A percentile compares a stretch with the other conserved stretches of the same genome.
phyloP scores from a whole-genome alignment of 2,113 vertebrate genomes.

The Parus major region DNA sequence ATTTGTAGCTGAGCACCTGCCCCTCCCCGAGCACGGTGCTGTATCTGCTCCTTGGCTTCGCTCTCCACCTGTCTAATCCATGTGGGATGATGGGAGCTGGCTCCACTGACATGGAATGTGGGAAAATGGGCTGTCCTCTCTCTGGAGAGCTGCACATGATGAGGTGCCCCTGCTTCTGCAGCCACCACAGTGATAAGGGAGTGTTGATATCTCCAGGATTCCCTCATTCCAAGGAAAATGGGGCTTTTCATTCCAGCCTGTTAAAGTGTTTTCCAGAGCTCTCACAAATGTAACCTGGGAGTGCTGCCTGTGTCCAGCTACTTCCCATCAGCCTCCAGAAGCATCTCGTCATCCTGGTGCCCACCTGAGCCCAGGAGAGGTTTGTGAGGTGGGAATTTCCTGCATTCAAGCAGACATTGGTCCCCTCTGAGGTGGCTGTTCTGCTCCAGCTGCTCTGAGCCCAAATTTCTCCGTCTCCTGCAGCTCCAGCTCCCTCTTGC shows the following conservation, averaged over 20 bases:
- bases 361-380: fast-evolving
- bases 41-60: background rate
- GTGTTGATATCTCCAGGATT: slow-evolving; percentile 3
- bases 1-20: background rate
- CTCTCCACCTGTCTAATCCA: background rate
- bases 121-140: background rate
- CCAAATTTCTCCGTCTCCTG: background rate
- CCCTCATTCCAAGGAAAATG: background rate
- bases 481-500: background rate
- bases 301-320: background rate
- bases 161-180: slow-evolving; percentile 45
- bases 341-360: background rate
- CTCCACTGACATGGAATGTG: background rate
- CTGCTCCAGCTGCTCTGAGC: background rate
- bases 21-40: background rate
- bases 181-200: background rate
- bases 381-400: background rate
- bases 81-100: background rate
- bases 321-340: background rate
- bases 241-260: background rate
- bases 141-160: background rate
- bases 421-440: background rate
- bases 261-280: background rate
- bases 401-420: background rate
- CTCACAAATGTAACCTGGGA: background rate